Conservation (phyloP, 2,797 vertebrate genomes). For the Pipistrellus kuhlii region DNA sequence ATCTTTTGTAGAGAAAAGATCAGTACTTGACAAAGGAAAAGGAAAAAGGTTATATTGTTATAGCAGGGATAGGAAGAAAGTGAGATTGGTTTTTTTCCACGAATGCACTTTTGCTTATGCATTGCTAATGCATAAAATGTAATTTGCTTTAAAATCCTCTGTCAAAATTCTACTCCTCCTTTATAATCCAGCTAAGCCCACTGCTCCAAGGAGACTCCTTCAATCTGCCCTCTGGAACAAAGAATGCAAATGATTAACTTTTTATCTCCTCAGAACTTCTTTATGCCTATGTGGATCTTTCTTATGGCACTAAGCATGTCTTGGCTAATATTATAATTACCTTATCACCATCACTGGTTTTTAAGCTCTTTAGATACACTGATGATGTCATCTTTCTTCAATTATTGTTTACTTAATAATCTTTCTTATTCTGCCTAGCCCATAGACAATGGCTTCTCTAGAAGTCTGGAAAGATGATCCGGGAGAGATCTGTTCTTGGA, state of each 20-base stretch:
- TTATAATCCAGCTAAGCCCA: neutral
- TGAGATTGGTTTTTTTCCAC: neutral
- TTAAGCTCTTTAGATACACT: neutral
- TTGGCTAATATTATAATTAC: neutral
- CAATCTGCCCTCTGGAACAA: neutral
- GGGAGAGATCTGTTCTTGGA: neutral
- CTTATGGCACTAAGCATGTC: neutral
- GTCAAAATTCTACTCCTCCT: neutral
- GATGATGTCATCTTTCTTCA: neutral
- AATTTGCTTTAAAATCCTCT: slow-evolving; percentile 7
- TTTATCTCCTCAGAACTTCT: neutral
- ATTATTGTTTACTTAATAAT: neutral
- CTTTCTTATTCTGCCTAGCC: neutral
- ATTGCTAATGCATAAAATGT: neutral
- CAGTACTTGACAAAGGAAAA: neutral
- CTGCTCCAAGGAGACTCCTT: neutral
- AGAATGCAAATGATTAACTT: neutral
- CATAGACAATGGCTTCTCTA: neutral
- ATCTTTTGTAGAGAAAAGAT: neutral
- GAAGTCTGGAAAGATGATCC: neutral
- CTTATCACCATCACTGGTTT: neutral
- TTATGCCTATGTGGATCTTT: neutral
- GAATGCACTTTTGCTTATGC: neutral
- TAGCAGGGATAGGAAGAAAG: neutral
- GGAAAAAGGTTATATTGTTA: neutral